Conservation (phyloP, 2,888 invertebrate species). For the Acronicta alni region DNA sequence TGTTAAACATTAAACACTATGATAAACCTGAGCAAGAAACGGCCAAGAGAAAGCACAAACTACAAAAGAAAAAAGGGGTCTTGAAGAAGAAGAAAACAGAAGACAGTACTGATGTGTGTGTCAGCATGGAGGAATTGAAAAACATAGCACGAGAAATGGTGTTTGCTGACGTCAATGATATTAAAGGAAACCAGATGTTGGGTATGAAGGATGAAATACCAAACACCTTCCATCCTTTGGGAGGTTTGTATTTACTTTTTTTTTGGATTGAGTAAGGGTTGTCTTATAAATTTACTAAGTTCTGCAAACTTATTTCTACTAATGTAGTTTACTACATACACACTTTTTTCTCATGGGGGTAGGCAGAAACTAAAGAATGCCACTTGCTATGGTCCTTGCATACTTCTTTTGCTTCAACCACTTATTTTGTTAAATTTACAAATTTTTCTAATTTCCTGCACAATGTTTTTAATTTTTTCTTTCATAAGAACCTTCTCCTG, state of each 20-base stretch:
- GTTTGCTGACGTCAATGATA: constrained; percentile 78
- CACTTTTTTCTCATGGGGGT: too few species aligned
- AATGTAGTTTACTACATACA: too few species aligned
- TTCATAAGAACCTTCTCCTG: too few species aligned
- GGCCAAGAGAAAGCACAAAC: constrained; percentile 30
- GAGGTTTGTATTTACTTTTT: constrained; percentile 44
- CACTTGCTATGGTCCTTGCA: too few species aligned
- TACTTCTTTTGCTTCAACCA: too few species aligned
- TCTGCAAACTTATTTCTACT: too few species aligned
- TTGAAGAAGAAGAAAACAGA: constrained; percentile 47
- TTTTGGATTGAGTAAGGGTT: too few species aligned
- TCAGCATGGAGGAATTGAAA: constrained; percentile 13
- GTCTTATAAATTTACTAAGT: too few species aligned
- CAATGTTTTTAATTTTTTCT: too few species aligned
- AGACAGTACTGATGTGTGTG: constrained; percentile 20
- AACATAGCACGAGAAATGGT: constrained; percentile 65
- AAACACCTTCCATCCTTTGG: constrained; percentile 26
- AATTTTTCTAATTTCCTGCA: too few species aligned
- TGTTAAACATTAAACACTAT: constrained; percentile 50
- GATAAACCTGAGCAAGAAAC: constrained; percentile 41
- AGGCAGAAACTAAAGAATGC: too few species aligned
- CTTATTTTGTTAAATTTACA: too few species aligned
- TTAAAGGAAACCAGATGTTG: constrained; percentile 57
- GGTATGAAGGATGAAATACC: constrained; percentile 67
- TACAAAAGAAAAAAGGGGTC: constrained; percentile 22